phyloP scores from a whole-genome alignment of 2,113 vertebrate genomes.

The Crocuta crocuta region DNA sequence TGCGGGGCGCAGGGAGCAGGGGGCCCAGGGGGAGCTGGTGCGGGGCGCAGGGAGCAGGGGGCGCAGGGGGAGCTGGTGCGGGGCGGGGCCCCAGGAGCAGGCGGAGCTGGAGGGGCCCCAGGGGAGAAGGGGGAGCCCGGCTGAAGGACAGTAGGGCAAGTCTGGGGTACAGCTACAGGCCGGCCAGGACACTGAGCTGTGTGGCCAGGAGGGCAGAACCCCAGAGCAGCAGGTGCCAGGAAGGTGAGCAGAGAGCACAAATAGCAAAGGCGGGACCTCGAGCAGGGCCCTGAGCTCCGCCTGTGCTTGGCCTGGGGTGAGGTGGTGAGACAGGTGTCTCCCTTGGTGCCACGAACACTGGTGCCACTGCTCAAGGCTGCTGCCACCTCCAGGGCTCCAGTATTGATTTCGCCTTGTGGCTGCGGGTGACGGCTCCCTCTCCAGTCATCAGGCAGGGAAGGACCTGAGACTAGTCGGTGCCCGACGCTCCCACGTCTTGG shows the following conservation, averaged over 20 bases:
- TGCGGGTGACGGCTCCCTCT: background rate
- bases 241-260: background rate
- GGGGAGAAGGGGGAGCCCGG: background rate
- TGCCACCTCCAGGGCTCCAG: background rate
- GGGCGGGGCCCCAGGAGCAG: background rate
- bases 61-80: background rate
- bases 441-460: background rate
- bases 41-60: too few species aligned
- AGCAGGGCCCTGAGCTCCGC: background rate
- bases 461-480: background rate
- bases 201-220: too few species aligned
- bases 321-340: background rate
- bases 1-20: background rate
- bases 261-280: rapidly evolving
- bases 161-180: background rate
- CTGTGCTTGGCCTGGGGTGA: background rate
- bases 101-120: background rate
- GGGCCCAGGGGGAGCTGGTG: background rate
- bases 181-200: rapidly evolving
- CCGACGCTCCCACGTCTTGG: rapidly evolving
- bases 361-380: background rate
- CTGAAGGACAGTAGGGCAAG: background rate
- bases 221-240: background rate
- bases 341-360: background rate
- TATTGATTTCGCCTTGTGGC: background rate